Conservation (phyloP, 2,888 invertebrate genomes). For the Pteria penguin region DNA sequence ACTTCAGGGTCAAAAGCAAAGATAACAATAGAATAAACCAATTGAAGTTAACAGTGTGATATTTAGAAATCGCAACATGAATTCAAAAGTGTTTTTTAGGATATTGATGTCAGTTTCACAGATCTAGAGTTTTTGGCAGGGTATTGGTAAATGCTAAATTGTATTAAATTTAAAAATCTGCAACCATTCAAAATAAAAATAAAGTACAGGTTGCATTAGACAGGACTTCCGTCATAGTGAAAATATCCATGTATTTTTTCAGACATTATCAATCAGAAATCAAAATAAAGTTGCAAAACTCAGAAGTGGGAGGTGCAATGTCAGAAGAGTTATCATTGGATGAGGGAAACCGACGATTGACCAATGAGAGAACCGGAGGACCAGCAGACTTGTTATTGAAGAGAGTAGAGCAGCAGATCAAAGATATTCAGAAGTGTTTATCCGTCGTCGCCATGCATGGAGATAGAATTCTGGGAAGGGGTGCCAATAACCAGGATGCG, state of each 20-base stretch:
- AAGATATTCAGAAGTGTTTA: conserved; percentile 53
- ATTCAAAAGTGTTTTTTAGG: too few species aligned
- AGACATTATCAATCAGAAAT: conserved; percentile 62
- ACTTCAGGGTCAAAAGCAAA: too few species aligned
- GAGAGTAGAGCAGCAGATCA: conserved; percentile 61
- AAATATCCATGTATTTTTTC: conserved; percentile 37
- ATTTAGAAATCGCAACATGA: too few species aligned
- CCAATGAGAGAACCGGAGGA: conserved; percentile 46
- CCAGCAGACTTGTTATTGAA: conserved; percentile 59
- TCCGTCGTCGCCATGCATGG: conserved; percentile 47
- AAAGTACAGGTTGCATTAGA: too few species aligned
- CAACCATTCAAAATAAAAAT: neutral
- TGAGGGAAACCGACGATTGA: conserved; percentile 34
- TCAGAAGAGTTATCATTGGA: conserved; percentile 46
- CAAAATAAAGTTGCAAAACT: conserved; percentile 43
- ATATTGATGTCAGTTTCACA: too few species aligned
- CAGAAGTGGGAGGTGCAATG: conserved; percentile 41
- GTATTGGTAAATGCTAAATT: too few species aligned
- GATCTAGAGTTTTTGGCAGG: too few species aligned
- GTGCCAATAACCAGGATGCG: neutral
- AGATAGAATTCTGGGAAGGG: conserved; percentile 42
- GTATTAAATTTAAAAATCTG: too few species aligned
- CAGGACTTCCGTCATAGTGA: too few species aligned
- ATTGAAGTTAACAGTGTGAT: too few species aligned
- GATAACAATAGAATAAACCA: too few species aligned